Conservation (phyloP, 2,888 invertebrate genomes). For the Ectemnius cavifrons region DNA sequence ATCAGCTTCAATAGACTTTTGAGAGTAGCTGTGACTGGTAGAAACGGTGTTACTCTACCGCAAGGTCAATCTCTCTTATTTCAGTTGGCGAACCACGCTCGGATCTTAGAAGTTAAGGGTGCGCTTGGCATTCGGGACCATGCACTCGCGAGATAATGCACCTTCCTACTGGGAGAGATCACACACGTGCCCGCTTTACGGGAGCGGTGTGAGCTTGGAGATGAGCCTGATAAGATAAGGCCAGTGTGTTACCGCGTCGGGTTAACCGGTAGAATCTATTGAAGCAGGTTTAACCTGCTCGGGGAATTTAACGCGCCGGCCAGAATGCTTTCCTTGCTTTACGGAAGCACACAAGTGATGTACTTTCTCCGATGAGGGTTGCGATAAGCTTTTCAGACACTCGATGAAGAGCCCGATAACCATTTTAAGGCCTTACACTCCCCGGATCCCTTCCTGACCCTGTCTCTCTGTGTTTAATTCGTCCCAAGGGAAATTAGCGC, state of each 20-base stretch:
- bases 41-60: slow-evolving; percentile 19
- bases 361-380: too few relatives aligned
- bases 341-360: too few relatives aligned
- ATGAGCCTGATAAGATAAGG: slow-evolving; percentile 43
- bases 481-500: too few relatives aligned
- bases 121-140: slow-evolving; percentile 47
- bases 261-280: slow-evolving; percentile 13
- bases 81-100: too few relatives aligned
- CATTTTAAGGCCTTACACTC: background rate
- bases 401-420: too few relatives aligned
- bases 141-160: slow-evolving; percentile 42
- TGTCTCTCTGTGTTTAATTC: too few relatives aligned
- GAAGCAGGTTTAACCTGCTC: background rate
- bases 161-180: slow-evolving; percentile 30
- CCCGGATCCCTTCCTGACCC: background rate
- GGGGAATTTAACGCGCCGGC: background rate
- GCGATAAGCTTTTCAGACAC: too few relatives aligned
- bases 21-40: slow-evolving; percentile 30
- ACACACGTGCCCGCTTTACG: slow-evolving; percentile 48
- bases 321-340: too few relatives aligned
- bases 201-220: slow-evolving; percentile 36
- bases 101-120: slow-evolving; percentile 3
- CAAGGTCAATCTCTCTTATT: slow-evolving; percentile 40
- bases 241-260: slow-evolving; percentile 13
- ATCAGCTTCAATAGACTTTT: slow-evolving; percentile 49